phyloP scores from a whole-genome alignment of 1,140 invertebrate species.

The Hyles vespertilio region DNA sequence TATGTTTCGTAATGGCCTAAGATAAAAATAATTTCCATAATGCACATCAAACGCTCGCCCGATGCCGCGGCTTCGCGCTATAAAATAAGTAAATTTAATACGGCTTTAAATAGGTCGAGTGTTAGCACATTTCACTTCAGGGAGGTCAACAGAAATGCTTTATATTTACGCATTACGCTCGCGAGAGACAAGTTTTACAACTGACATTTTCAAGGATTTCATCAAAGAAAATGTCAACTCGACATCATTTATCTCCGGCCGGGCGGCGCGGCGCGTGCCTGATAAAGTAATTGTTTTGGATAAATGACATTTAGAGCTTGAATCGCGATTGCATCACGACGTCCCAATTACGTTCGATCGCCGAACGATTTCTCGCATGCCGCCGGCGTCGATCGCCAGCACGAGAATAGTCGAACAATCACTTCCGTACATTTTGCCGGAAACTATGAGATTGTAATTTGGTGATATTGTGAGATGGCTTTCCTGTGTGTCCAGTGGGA shows the following conservation, averaged over 20 bases:
- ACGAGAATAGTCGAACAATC: conserved; percentile 23
- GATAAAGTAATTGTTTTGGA: conserved; percentile 25
- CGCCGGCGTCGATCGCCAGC: conserved; percentile 14
- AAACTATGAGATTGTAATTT: conserved; percentile 25
- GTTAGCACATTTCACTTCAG: too few relatives aligned
- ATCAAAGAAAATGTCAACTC: conserved; percentile 11
- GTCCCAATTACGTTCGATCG: conserved; percentile 23
- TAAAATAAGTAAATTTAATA: too few relatives aligned
- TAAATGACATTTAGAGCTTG: conserved; percentile 22
- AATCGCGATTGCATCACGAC: conserved; percentile 23
- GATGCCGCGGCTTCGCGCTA: too few relatives aligned
- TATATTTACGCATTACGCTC: too few relatives aligned
- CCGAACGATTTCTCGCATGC: conserved; percentile 22
- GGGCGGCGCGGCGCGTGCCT: conserved; percentile 11
- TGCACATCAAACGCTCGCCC: too few relatives aligned
- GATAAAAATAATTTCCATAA: too few relatives aligned
- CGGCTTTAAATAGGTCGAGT: too few relatives aligned
- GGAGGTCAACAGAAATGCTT: too few relatives aligned
- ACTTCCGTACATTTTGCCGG: conserved; percentile 34
- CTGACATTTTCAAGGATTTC: conserved; percentile 4
- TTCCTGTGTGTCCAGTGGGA: conserved; percentile 19
- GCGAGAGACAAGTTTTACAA: conserved; percentile 1
- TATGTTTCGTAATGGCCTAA: too few relatives aligned
- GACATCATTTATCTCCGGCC: conserved; percentile 9
- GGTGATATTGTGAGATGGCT: conserved; percentile 24